A percentile compares a stretch with the other conserved stretches of the same genome.
These are phyloP conservation scores for Quadroppia sp. DNA, from an alignment of 2,888 invertebrate genomes.

Conservation along the genomic window DNA sequence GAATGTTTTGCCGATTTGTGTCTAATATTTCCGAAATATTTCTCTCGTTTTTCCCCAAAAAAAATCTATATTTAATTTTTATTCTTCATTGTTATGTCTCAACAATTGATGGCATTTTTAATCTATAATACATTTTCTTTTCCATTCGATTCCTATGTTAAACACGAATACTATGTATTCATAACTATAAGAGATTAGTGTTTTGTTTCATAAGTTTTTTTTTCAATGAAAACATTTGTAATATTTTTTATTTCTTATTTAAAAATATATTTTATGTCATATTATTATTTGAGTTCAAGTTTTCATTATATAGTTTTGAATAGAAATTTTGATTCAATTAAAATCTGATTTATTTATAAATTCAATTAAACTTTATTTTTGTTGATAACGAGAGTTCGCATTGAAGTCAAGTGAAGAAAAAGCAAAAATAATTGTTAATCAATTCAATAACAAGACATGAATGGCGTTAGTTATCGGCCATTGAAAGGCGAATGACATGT, in stretches of 20 bases:
- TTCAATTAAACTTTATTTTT: too few species aligned
- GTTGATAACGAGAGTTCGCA: too few species aligned
- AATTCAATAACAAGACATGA: not conserved
- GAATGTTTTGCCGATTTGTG: not conserved
- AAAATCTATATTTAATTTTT: slow-evolving; percentile 11
- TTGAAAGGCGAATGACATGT: not conserved
- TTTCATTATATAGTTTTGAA: too few species aligned
- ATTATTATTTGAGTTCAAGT: not conserved
- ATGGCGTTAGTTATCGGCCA: not conserved
- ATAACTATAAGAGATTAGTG: not conserved
- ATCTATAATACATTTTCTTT: not conserved
- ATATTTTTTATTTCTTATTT: too few species aligned
- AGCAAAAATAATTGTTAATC: not conserved
- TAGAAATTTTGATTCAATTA: too few species aligned
- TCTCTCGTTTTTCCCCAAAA: not conserved
- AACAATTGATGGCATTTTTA: not conserved
- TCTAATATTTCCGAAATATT: not conserved
- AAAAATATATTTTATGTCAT: too few species aligned
- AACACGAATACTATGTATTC: too few species aligned
- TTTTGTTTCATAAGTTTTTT: too few species aligned
- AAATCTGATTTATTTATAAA: too few species aligned
- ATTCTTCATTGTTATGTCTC: not conserved
- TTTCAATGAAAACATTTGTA: too few species aligned
- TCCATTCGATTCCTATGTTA: not conserved
- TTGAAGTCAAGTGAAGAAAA: too few species aligned